phyloP scores from a whole-genome alignment of 2,888 invertebrate genomes.

The Synergus umbraculus region DNA sequence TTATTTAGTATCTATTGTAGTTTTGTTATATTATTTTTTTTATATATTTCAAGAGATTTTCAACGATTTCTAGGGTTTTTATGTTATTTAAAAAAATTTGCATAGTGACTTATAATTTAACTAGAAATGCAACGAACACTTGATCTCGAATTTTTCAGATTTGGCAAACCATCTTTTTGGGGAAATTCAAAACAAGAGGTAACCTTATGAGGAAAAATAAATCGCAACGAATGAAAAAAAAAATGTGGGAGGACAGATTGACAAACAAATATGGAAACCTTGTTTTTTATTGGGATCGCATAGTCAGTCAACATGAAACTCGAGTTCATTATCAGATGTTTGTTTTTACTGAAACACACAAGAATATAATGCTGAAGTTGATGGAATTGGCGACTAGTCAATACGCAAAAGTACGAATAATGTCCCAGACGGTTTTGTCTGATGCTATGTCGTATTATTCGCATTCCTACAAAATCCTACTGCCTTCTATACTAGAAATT shows the following conservation, averaged over 20 bases:
- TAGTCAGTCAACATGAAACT: slow-evolving; percentile 64
- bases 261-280: slow-evolving; percentile 79
- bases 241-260: slow-evolving; percentile 82
- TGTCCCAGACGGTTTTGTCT: slow-evolving; percentile 84
- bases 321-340: slow-evolving; percentile 77
- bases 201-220: slow-evolving; percentile 84
- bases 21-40: too few species aligned
- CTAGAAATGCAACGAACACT: neutral
- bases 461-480: slow-evolving; percentile 84
- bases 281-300: slow-evolving; percentile 59
- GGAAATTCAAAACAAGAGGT: slow-evolving; percentile 78
- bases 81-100: too few species aligned
- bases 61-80: too few species aligned
- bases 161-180: slow-evolving; percentile 82
- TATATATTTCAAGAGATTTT: too few species aligned
- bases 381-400: slow-evolving; percentile 82
- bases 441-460: slow-evolving; percentile 83
- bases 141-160: slow-evolving; percentile 78
- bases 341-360: slow-evolving; percentile 82
- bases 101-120: neutral
- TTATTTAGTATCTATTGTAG: neutral
- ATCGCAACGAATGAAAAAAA: slow-evolving; percentile 82
- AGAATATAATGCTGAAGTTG: slow-evolving; percentile 81
- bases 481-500: slow-evolving; percentile 82
- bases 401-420: slow-evolving; percentile 84